Base-by-base conservation (phyloP, 2,888 invertebrate genomes). In the Electrophaes corylata region DNA sequence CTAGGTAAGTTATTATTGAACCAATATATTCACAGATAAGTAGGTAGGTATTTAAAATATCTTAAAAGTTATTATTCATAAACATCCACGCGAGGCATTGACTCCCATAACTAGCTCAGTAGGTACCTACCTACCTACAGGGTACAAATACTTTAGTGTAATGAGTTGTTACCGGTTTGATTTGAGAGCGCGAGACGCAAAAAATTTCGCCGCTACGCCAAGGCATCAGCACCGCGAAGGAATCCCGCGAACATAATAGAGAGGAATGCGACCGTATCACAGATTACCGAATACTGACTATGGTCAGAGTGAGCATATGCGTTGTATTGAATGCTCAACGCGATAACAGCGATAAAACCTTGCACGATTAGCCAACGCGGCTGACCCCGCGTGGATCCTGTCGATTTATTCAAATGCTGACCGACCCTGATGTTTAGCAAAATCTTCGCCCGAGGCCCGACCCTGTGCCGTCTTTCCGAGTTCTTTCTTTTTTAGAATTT, bases 321-420 rank as follows among this genome's bases (percentile, higher is more conserved):
- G 57, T 59, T 48, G 55, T 59, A 61, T 62, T 57, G 59, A 59
- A 59, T 55, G 73, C 65, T 71, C 73, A 50, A 39, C 59, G 66
- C 85, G 90, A 91, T 89, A 90, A 91, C 78, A 79, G 74, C 84
- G 90, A 89, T 91, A 90, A 86, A 84, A 79, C 79, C 71, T 61
- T 78, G 82, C 66, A 80, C 83, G 87, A 91, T 89, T 89, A 86
- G 79, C 81, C 86, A 88, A 87, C 83, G 82, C 70, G 68, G 69
- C 60, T 88, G 88, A 86, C 88, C 86, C 83, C 76, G 77, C 71
- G 71, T 70, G 69, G 69, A 73, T 75, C 73, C 73, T 72, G 67
- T 69, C 72, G 69, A 71, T 69, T 70, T 67, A 69, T 71, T 72
- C 65, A 65, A 63, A 61, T 60, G 49, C 64, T 55, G 51, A 59